phyloP scores from a whole-genome alignment of 2,113 vertebrate species.

The Elachura formosa region DNA sequence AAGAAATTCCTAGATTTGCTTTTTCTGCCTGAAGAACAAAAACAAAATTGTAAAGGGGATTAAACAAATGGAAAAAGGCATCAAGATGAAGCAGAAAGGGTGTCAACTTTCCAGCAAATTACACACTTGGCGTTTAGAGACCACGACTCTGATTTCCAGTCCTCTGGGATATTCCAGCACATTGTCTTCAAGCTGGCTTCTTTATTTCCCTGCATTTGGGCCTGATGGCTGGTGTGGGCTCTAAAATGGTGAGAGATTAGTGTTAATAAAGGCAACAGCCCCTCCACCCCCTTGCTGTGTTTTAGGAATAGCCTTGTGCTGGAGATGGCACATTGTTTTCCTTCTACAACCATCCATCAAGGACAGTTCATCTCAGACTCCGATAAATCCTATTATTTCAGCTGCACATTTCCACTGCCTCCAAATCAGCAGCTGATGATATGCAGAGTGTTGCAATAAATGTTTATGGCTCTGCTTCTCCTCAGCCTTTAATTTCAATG shows the following conservation, averaged over 20 bases:
- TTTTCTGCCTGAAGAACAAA: constrained; percentile 8
- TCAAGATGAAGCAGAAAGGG: neutral
- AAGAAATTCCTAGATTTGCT: constrained; percentile 5
- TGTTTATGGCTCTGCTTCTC: constrained; percentile 54
- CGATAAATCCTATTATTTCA: constrained; percentile 42
- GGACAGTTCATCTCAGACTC: neutral
- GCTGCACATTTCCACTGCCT: constrained; percentile 25
- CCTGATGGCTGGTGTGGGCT: neutral
- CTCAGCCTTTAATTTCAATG: constrained; percentile 53
- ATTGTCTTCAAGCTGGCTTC: neutral
- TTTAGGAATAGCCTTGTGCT: neutral
- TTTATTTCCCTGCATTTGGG: neutral
- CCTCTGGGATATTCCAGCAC: neutral
- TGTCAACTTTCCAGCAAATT: constrained; percentile 45
- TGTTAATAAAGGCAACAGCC: neutral
- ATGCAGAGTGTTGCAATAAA: constrained; percentile 49
- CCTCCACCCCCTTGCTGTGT: neutral
- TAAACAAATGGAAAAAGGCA: constrained; percentile 7
- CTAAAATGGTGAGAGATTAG: neutral
- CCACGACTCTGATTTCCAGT: neutral
- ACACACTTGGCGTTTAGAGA: neutral
- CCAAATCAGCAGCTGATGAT: constrained; percentile 43
- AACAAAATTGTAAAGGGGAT: constrained; percentile 25
- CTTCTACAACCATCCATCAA: constrained; percentile 3
- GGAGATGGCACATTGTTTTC: neutral